phyloP scores from a whole-genome alignment of 2,888 invertebrate genomes.

The Drosophila neutralis region DNA sequence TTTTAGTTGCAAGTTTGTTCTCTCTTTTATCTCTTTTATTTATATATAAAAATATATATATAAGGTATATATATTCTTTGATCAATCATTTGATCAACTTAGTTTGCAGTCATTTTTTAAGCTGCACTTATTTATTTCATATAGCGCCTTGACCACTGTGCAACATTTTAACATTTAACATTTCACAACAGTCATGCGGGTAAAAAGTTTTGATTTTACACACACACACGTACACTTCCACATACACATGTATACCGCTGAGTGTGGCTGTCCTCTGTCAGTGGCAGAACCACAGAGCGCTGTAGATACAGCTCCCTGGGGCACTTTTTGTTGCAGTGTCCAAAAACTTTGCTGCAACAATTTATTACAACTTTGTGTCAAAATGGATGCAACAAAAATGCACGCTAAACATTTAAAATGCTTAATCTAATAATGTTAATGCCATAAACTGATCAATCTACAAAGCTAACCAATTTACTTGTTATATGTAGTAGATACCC shows the following conservation, averaged over 20 bases:
- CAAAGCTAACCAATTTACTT: background rate
- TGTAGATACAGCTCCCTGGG: constrained; percentile 23
- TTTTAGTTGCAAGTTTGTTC: background rate
- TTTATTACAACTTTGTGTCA: constrained; percentile 57
- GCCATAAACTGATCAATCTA: background rate
- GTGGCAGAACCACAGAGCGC: constrained; percentile 16
- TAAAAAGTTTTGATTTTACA: constrained; percentile 54
- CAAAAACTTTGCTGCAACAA: constrained; percentile 42
- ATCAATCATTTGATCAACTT: too few relatives aligned
- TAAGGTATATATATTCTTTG: too few relatives aligned
- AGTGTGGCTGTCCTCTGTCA: constrained; percentile 32
- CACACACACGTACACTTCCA: constrained; percentile 5
- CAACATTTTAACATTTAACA: constrained; percentile 48
- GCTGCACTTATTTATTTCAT: background rate
- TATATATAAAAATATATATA: too few relatives aligned
- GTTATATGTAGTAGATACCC: background rate
- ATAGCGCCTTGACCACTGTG: constrained; percentile 38
- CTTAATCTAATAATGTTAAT: background rate
- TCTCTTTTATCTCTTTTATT: too few relatives aligned
- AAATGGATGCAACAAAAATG: constrained; percentile 39
- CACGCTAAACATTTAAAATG: constrained; percentile 1
- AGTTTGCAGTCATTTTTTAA: too few relatives aligned
- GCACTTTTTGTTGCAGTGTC: constrained; percentile 47
- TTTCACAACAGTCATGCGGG: constrained; percentile 43
- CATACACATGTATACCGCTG: constrained; percentile 13